Conservation (phyloP, 2,113 vertebrate genomes). For the Lepus timidus region DNA sequence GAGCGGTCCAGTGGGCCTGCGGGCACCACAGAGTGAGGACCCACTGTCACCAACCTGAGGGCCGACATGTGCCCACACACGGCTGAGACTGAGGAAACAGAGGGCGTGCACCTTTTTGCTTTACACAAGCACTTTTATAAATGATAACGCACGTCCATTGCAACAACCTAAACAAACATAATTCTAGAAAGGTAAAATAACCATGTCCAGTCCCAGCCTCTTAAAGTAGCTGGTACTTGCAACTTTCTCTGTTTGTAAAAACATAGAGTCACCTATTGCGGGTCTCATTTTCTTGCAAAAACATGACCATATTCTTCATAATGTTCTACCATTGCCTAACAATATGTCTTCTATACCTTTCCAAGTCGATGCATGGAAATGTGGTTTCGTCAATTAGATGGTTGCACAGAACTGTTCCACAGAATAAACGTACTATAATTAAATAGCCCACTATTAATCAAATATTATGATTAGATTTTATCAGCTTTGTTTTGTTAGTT, state of each 20-base stretch:
- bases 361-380: background rate
- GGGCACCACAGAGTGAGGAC: background rate
- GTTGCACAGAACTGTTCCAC: background rate
- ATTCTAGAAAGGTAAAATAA: conserved; percentile 1
- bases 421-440: background rate
- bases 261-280: background rate
- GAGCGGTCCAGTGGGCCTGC: background rate
- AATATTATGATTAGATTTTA: background rate
- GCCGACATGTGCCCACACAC: background rate
- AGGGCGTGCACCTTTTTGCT: background rate
- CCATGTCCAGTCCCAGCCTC: background rate
- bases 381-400: background rate
- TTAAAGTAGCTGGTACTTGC: background rate
- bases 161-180: background rate
- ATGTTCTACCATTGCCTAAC: conserved; percentile 45
- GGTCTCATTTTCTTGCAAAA: conserved; percentile 29
- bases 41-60: too few species aligned
- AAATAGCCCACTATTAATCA: background rate
- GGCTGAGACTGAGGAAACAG: background rate
- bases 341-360: background rate
- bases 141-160: background rate
- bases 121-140: conserved; percentile 30
- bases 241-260: background rate
- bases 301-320: background rate
- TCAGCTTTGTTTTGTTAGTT: conserved; percentile 23